Evolutionary conservation across 2,797 vertebrate genomes (phyloP).

Genomic region (Apogon talboti): DNA sequence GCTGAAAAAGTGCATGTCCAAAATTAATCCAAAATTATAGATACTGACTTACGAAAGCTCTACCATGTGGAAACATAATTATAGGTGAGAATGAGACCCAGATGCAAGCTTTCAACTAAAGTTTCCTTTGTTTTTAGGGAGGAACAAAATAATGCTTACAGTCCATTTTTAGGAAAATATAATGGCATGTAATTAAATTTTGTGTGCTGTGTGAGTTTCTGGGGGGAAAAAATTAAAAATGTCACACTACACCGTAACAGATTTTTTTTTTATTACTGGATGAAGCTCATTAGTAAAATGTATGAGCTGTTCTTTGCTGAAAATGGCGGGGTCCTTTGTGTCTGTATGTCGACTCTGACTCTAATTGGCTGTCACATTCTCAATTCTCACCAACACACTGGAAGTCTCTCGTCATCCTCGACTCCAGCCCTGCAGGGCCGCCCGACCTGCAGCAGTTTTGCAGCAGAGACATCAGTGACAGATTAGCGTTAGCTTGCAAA

Average conservation of each 20-base stretch:
- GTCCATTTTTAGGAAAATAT: slow-evolving; percentile 12
- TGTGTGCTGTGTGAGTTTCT: slow-evolving; percentile 29
- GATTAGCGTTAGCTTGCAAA: slow-evolving; percentile 47
- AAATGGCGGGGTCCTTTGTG: slow-evolving; percentile 19
- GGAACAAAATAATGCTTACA: slow-evolving; percentile 16
- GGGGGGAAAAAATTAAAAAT: slow-evolving; percentile 26
- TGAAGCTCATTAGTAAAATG: slow-evolving; percentile 51
- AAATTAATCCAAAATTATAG: slow-evolving; percentile 1
- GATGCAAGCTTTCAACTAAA: slow-evolving; percentile 7
- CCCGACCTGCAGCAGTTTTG: slow-evolving; percentile 41
- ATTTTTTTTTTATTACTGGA: slow-evolving; percentile 19
- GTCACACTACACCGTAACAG: slow-evolving; percentile 14
- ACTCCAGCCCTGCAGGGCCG: slow-evolving; percentile 37
- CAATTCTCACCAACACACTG: slow-evolving; percentile 41
- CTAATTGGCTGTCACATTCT: slow-evolving; percentile 72
- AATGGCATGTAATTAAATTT: slow-evolving; percentile 22
- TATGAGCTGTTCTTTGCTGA: slow-evolving; percentile 42
- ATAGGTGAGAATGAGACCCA: slow-evolving; percentile 4
- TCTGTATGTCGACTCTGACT: slow-evolving; percentile 41
- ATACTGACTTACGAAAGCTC: background rate
- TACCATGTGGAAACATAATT: slow-evolving; percentile 21
- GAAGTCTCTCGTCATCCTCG: slow-evolving; percentile 25
- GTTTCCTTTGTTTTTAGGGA: slow-evolving; percentile 19
- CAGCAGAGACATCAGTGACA: slow-evolving; percentile 46
- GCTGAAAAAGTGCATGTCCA: background rate